Evolutionary conservation across 2,888 invertebrate species (phyloP).

Genomic region (Nymphalis urticae): DNA sequence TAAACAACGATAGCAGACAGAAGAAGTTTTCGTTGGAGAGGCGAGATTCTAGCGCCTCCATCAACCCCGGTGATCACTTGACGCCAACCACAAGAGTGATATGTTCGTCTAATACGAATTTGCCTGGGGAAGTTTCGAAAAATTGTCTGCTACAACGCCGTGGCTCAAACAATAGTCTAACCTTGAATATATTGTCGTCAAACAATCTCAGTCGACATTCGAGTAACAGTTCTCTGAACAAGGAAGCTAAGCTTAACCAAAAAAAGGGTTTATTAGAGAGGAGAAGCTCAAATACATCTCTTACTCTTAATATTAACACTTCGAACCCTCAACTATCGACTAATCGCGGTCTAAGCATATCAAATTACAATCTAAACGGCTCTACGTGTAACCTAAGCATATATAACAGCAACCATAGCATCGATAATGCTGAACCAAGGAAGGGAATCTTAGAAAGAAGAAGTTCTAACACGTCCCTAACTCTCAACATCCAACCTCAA

Average conservation of each 20-base stretch:
- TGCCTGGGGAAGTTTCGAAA: constrained; percentile 64
- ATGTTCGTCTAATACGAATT: constrained; percentile 76
- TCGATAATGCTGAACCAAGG: constrained; percentile 66
- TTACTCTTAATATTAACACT: constrained; percentile 87
- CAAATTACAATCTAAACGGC: constrained; percentile 77
- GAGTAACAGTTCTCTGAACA: constrained; percentile 81
- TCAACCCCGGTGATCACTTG: constrained; percentile 83
- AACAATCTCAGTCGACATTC: constrained; percentile 78
- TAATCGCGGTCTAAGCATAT: constrained; percentile 73
- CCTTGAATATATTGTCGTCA: constrained; percentile 85
- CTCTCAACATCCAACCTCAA: constrained; percentile 80
- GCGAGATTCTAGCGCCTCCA: constrained; percentile 92
- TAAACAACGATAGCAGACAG: constrained; percentile 67
- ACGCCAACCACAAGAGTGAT: constrained; percentile 69
- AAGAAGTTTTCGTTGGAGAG: constrained; percentile 88
- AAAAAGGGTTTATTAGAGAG: constrained; percentile 90
- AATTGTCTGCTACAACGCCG: constrained; percentile 89
- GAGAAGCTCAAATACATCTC: constrained; percentile 93
- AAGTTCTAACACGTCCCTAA: constrained; percentile 91
- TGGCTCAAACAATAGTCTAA: constrained; percentile 93
- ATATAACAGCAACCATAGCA: constrained; percentile 76
- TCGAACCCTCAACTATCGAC: constrained; percentile 73
- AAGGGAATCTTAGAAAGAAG: constrained; percentile 88
- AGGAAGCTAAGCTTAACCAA: constrained; percentile 65
- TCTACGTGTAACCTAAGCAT: constrained; percentile 76